Percentiles rank a stretch among this genome's conserved stretches.
These are phyloP conservation scores for Lasioglossum figueresi DNA, from an alignment of 2,888 invertebrate genomes.

Conservation along the genomic window DNA sequence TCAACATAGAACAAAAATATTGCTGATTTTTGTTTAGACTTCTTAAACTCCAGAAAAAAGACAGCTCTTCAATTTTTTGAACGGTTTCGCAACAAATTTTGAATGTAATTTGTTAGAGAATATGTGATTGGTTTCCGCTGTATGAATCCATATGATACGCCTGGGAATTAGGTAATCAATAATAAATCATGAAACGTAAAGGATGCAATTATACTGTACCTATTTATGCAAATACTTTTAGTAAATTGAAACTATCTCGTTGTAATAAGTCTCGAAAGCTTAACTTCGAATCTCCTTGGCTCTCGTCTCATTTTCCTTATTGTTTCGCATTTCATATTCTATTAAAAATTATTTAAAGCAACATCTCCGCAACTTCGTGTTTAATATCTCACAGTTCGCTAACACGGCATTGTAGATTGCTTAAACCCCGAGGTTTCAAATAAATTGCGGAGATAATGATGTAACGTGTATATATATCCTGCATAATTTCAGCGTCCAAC, in stretches of 20 bases:
- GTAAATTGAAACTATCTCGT: not conserved
- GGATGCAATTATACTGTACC: not conserved
- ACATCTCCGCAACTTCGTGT: not conserved
- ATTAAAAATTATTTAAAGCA: not conserved
- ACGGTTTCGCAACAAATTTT: not conserved
- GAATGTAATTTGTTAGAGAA: too few species aligned
- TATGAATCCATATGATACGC: too few species aligned
- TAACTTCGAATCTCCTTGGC: not conserved
- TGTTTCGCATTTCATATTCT: not conserved
- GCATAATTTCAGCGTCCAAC: not conserved
- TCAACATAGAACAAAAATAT: too few species aligned
- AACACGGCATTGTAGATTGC: not conserved
- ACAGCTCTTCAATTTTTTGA: not conserved
- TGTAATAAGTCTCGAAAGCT: not conserved
- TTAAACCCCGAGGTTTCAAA: not conserved
- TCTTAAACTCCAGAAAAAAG: too few species aligned
- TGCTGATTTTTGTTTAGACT: too few species aligned
- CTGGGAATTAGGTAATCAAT: not conserved
- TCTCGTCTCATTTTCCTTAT: not conserved
- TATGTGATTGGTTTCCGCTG: too few species aligned
- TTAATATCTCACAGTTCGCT: not conserved
- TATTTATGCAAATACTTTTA: not conserved
- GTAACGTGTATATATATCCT: not conserved
- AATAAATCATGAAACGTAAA: not conserved
- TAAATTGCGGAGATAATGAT: constrained; percentile 3